A percentile compares a stretch with the other conserved stretches of the same genome.
These are phyloP conservation scores for Odocoileus hemionus DNA, from an alignment of 2,113 vertebrate species.

Conservation along the genomic window DNA sequence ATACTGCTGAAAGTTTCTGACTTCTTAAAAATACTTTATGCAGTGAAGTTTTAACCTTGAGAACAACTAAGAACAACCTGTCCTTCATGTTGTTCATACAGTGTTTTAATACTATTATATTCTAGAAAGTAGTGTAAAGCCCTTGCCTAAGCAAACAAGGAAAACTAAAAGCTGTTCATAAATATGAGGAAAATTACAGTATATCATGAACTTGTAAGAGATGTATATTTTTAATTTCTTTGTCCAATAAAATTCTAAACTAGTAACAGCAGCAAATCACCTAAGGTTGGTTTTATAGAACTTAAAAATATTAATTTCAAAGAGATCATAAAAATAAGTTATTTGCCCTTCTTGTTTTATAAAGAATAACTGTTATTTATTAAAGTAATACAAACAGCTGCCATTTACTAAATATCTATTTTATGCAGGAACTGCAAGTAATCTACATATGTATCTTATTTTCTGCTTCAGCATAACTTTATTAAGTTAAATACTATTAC, in stretches of 20 bases:
- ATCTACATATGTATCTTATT: not conserved
- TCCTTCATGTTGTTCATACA: not conserved
- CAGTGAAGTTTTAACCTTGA: not conserved
- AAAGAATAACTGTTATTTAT: not conserved
- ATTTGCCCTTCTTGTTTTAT: not conserved
- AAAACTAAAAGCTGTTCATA: not conserved
- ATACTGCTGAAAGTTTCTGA: not conserved
- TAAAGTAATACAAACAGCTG: not conserved
- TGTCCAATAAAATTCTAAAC: not conserved
- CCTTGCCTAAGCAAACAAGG: not conserved
- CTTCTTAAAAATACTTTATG: slow-evolving; percentile 5
- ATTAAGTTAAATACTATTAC: not conserved
- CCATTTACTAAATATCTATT: not conserved
- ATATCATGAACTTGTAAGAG: not conserved
- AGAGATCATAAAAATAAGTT: not conserved
- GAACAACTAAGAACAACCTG: not conserved
- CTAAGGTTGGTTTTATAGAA: not conserved
- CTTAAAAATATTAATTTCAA: not conserved
- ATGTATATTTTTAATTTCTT: not conserved
- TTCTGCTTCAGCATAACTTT: not conserved
- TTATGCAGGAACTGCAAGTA: not conserved
- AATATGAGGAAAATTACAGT: not conserved
- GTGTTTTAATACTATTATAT: not conserved
- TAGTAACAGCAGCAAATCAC: not conserved
- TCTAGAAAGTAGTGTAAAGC: not conserved